A percentile compares a stretch with the other conserved stretches of the same genome.
phyloP scores from a whole-genome alignment of 1,140 invertebrate species.

The Adelges cooleyi region DNA sequence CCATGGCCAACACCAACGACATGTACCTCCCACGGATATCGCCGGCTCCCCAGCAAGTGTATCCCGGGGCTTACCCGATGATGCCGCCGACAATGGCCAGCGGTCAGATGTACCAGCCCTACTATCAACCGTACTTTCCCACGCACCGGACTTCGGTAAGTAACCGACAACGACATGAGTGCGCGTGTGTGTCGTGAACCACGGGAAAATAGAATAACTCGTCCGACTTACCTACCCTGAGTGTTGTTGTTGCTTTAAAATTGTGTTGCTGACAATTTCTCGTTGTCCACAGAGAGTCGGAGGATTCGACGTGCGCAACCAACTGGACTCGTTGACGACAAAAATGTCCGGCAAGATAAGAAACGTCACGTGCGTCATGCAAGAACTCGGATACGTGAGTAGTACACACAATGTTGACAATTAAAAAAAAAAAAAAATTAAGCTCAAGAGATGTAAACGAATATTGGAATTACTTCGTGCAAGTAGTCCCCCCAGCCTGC shows the following conservation, averaged over 20 bases:
- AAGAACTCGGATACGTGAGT: conserved; percentile 53
- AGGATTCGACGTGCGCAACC: conserved; percentile 46
- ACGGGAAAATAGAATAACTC: too few species aligned
- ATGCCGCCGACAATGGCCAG: not conserved
- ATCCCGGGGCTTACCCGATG: not conserved
- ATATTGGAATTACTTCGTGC: too few species aligned
- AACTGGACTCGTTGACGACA: conserved; percentile 44
- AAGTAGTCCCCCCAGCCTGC: too few species aligned
- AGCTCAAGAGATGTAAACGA: too few species aligned
- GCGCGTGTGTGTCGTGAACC: too few species aligned
- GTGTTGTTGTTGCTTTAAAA: too few species aligned
- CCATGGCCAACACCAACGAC: not conserved
- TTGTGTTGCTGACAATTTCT: too few species aligned
- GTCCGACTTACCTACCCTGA: too few species aligned
- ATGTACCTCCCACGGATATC: not conserved
- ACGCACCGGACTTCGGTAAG: conserved; percentile 16
- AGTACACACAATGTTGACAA: too few species aligned
- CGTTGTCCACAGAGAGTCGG: conserved; percentile 17
- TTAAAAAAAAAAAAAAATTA: too few species aligned
- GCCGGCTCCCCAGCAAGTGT: not conserved
- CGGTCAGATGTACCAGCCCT: conserved; percentile 9
- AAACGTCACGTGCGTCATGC: conserved; percentile 55
- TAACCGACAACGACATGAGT: too few species aligned
- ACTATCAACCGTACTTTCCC: conserved; percentile 3
- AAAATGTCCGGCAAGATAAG: conserved; percentile 42